Conservation (phyloP, 53 echinoderm and acorn worm genomes). For the Echinometra lucunter region DNA sequence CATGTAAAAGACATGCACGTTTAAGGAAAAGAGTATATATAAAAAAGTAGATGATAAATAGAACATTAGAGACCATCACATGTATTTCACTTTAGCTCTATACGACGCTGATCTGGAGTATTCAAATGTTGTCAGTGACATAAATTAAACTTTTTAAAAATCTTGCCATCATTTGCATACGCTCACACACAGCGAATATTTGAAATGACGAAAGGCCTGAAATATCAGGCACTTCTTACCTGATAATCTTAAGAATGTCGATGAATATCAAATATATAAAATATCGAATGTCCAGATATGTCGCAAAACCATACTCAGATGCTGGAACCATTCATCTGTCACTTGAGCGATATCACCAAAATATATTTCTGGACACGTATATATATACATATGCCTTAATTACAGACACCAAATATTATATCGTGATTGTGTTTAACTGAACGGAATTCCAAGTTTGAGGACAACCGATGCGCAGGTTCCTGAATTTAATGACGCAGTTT, state of each 20-base stretch:
- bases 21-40: not conserved
- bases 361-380: not conserved
- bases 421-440: not conserved
- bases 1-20: not conserved
- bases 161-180: too few relatives aligned
- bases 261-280: not conserved
- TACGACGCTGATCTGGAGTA: too few relatives aligned
- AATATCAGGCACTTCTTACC: not conserved
- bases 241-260: not conserved
- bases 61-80: not conserved
- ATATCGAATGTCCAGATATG: not conserved
- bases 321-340: not conserved
- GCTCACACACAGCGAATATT: not conserved
- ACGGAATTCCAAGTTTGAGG: slow-evolving; percentile 41
- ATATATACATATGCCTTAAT: not conserved
- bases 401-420: not conserved
- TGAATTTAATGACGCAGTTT: slow-evolving; percentile 35
- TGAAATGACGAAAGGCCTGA: not conserved
- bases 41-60: not conserved
- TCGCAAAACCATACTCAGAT: not conserved
- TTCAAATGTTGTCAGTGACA: not conserved
- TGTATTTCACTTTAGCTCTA: not conserved
- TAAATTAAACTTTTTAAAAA: not conserved
- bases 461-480: slow-evolving; percentile 13
- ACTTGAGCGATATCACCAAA: not conserved